phyloP scores from a whole-genome alignment of 2,113 vertebrate species.

The rabbit (Oryctolagus cuniculus) region DNA sequence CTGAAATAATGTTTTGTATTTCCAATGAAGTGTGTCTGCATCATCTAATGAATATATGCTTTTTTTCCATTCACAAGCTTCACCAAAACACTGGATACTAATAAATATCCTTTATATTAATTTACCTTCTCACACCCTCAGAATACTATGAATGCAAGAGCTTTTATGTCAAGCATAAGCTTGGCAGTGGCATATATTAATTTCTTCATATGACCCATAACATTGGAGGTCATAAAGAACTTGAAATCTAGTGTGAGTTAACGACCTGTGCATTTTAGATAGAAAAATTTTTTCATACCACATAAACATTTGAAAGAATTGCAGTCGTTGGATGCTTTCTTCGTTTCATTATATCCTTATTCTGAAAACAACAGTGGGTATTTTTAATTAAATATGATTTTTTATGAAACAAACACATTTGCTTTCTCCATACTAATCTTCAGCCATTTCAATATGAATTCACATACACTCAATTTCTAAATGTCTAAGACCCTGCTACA shows the following conservation, averaged over 20 bases:
- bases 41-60: background rate
- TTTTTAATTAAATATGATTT: slow-evolving; percentile 16
- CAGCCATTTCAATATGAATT: background rate
- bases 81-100: slow-evolving; percentile 12
- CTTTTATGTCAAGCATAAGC: background rate
- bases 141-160: background rate
- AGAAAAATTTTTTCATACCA: background rate
- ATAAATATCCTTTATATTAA: background rate
- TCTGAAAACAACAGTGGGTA: background rate
- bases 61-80: background rate
- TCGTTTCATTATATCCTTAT: slow-evolving; percentile 1
- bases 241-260: background rate
- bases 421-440: slow-evolving; percentile 26
- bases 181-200: background rate
- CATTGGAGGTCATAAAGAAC: slow-evolving; percentile 9
- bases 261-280: background rate
- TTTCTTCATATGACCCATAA: slow-evolving; percentile 9
- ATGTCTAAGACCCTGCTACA: background rate
- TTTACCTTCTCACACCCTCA: background rate
- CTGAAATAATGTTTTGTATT: slow-evolving; percentile 5
- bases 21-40: background rate
- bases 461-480: background rate
- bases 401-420: background rate
- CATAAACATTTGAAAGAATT: slow-evolving; percentile 46
- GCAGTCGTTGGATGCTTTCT: background rate